phyloP scores from a whole-genome alignment of 2,113 vertebrate species.

The Ophiodon elongatus region DNA sequence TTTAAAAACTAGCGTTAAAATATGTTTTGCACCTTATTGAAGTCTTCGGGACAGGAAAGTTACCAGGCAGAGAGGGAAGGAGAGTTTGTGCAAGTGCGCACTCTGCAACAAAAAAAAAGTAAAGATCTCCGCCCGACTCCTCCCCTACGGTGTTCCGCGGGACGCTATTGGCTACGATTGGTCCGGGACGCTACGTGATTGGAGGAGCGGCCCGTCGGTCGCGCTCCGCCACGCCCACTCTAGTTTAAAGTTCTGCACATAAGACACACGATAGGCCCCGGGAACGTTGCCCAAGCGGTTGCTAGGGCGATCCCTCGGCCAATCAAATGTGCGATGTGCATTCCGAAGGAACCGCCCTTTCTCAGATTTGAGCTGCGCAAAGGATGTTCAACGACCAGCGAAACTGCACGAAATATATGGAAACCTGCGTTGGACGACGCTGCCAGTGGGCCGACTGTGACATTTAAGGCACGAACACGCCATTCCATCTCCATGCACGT shows the following conservation, averaged over 20 bases:
- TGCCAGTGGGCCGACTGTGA: neutral
- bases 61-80: slow-evolving; percentile 15
- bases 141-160: neutral
- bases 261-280: slow-evolving; percentile 66
- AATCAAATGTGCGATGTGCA: slow-evolving; percentile 62
- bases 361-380: slow-evolving; percentile 40
- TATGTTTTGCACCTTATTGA: neutral
- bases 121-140: slow-evolving; percentile 32
- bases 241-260: slow-evolving; percentile 82
- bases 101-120: slow-evolving; percentile 56
- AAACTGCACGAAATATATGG: slow-evolving; percentile 42
- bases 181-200: slow-evolving; percentile 5
- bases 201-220: slow-evolving; percentile 40
- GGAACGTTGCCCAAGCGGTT: slow-evolving; percentile 81
- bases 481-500: neutral
- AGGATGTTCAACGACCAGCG: slow-evolving; percentile 24
- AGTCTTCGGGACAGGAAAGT: slow-evolving; percentile 51
- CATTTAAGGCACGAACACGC: neutral
- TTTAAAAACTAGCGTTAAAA: too few species aligned
- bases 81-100: slow-evolving; percentile 73
- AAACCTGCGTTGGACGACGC: neutral
- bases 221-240: slow-evolving; percentile 19
- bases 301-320: slow-evolving; percentile 79
- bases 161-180: slow-evolving; percentile 70
- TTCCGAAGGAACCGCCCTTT: slow-evolving; percentile 40